phyloP scores from a whole-genome alignment of 1,140 invertebrate species.

The Dolichoris vasculosae region DNA sequence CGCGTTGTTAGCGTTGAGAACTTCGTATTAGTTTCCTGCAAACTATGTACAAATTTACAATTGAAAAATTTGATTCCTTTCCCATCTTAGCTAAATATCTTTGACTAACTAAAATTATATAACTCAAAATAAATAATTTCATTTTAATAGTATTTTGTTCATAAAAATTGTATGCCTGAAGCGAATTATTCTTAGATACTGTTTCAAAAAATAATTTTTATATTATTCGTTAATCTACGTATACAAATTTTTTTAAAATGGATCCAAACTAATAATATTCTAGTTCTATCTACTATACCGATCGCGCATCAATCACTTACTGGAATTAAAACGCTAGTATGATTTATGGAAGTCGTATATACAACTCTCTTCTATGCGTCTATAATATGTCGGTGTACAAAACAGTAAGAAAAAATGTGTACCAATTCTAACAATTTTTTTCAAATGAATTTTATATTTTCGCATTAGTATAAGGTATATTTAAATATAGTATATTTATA shows the following conservation, averaged over 20 bases:
- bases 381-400: background rate
- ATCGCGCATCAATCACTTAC: background rate
- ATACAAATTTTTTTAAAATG: no score
- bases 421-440: background rate
- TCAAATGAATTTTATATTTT: no score
- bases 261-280: no score
- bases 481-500: no score
- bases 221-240: no score
- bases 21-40: background rate
- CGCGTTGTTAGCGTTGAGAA: background rate
- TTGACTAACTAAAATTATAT: background rate
- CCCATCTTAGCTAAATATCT: background rate
- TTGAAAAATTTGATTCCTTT: background rate
- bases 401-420: background rate
- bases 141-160: no score
- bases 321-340: slow-evolving; percentile 7
- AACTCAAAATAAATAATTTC: no score
- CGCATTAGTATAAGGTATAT: no score
- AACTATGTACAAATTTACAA: slow-evolving; percentile 10
- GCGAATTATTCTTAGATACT: no score
- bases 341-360: background rate
- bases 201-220: no score
- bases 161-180: no score
- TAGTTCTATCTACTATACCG: background rate
- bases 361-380: background rate